These are phyloP conservation scores for Zosterops lateralis DNA, from an alignment of 2,113 vertebrate species.

Conservation along the genomic window DNA sequence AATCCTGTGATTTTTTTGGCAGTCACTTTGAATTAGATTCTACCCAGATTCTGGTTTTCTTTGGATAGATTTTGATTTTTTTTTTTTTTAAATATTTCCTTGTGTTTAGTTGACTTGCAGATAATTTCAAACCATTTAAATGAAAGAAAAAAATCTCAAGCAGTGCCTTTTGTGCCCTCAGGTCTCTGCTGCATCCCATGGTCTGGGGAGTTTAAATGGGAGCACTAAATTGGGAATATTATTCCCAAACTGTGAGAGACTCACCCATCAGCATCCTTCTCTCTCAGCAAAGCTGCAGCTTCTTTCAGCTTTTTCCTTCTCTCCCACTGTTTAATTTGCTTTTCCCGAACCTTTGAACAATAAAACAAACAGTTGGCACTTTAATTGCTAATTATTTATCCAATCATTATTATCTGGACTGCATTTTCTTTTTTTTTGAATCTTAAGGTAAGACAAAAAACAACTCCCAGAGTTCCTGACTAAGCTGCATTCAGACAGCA, in stretches of 20 bases:
- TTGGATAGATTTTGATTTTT: background rate
- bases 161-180: background rate
- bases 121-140: background rate
- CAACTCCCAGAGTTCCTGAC: background rate
- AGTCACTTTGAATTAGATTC: background rate
- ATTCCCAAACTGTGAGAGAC: background rate
- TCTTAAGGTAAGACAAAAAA: background rate
- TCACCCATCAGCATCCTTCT: conserved; percentile 91
- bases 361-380: background rate
- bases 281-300: conserved; percentile 79
- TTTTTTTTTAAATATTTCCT: background rate
- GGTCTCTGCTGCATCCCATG: background rate
- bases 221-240: background rate
- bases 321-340: conserved; percentile 84
- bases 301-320: conserved; percentile 83
- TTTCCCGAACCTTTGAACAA: conserved; percentile 82
- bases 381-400: background rate
- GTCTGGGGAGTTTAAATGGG: background rate
- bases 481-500: background rate
- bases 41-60: background rate
- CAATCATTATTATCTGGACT: background rate
- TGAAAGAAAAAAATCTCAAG: background rate
- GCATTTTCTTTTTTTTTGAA: background rate
- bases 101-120: background rate
- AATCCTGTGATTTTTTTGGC: background rate